Conservation (phyloP, 2,888 invertebrate genomes). For the Tenthredo amoena region DNA sequence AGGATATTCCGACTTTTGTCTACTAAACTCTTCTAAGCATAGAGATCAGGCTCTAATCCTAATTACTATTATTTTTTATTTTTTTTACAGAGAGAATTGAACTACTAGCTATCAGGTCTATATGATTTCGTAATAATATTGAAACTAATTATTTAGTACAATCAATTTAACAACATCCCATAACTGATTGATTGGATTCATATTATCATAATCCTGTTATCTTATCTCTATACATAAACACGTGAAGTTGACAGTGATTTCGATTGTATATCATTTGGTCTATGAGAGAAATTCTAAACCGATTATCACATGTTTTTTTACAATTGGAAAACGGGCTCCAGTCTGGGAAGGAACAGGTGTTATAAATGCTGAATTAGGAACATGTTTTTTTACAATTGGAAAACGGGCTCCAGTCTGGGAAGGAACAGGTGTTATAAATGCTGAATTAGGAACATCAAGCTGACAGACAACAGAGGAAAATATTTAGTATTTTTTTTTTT, state of each 20-base stretch:
- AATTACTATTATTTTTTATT: background rate
- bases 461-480: constrained; percentile 90
- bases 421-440: constrained; percentile 91
- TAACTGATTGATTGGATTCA: background rate
- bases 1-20: background rate
- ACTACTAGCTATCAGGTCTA: background rate
- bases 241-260: background rate
- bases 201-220: background rate
- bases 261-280: background rate
- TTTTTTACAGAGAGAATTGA: background rate
- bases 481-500: constrained; percentile 96
- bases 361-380: constrained; percentile 87
- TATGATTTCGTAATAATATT: background rate
- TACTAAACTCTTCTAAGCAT: background rate
- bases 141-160: background rate
- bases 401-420: constrained; percentile 93
- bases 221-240: constrained; percentile 2
- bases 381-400: constrained; percentile 81
- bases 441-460: constrained; percentile 88
- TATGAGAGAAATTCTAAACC: constrained; percentile 31
- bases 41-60: background rate
- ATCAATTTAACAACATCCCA: background rate
- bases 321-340: constrained; percentile 92
- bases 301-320: constrained; percentile 58
- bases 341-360: constrained; percentile 92